Conservation (phyloP, 2,797 vertebrate species). For the Tenualosa thibaudeaui region DNA sequence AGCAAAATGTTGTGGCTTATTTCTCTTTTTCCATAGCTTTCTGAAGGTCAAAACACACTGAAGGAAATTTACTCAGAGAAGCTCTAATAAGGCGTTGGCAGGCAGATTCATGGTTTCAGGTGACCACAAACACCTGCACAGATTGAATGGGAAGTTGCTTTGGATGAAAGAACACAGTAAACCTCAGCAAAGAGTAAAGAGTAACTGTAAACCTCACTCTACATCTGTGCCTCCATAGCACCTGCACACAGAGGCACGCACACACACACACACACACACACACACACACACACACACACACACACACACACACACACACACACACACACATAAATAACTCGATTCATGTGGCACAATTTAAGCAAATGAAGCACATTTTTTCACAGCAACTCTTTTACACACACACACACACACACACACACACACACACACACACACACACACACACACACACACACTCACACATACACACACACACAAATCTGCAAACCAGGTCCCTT, state of each 20-base stretch:
- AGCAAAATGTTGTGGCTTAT: neutral
- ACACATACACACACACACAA: neutral
- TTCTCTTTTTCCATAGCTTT: neutral
- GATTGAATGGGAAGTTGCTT: slow-evolving; percentile 5
- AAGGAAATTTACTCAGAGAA: neutral
- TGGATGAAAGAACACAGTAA: neutral
- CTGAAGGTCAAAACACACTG: neutral
- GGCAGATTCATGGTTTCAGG: neutral
- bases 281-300: neutral
- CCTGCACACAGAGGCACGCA: neutral
- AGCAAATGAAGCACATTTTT: neutral
- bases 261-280: neutral
- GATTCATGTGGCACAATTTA: slow-evolving; percentile 6
- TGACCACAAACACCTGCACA: slow-evolving; percentile 7
- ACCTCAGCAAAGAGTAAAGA: neutral
- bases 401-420: neutral
- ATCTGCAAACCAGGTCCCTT: neutral
- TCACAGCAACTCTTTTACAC: neutral
- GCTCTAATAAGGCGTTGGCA: neutral
- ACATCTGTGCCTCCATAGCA: neutral
- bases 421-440: neutral
- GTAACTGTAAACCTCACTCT: neutral
- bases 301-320: neutral
- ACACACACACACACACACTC: neutral
- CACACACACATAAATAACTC: neutral